phyloP scores from a whole-genome alignment of 2,888 invertebrate genomes.

The Drosophila kuntzei region DNA sequence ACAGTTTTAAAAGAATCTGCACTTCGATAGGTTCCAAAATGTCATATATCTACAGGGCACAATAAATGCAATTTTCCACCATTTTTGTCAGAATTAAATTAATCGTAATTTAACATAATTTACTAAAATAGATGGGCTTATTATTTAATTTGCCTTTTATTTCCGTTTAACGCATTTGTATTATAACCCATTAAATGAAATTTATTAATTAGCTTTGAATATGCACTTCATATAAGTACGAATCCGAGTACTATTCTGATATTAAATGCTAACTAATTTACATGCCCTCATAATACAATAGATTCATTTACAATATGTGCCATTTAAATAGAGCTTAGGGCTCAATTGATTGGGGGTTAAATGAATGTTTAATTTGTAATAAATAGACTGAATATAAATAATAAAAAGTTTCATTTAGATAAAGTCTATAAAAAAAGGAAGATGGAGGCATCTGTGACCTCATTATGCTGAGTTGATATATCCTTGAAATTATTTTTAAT shows the following conservation, averaged over 20 bases:
- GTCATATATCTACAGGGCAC: background rate
- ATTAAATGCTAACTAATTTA: slow-evolving; percentile 35
- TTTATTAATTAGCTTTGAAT: slow-evolving; percentile 37
- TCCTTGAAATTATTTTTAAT: no score
- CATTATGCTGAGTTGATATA: no score
- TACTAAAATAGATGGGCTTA: slow-evolving; percentile 11
- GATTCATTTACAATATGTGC: background rate
- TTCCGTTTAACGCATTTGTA: slow-evolving; percentile 12
- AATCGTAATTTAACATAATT: slow-evolving; percentile 10
- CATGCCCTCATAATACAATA: slow-evolving; percentile 14
- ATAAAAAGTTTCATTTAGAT: background rate
- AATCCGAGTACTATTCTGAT: background rate
- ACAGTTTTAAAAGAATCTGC: background rate
- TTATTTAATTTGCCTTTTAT: slow-evolving; percentile 28
- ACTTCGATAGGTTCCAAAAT: background rate
- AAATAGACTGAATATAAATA: slow-evolving; percentile 7
- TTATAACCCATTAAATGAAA: slow-evolving; percentile 21
- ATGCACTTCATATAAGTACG: slow-evolving; percentile 7
- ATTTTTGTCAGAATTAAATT: background rate
- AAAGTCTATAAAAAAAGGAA: background rate
- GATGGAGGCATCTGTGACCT: no score
- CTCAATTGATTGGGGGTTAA: slow-evolving; percentile 14
- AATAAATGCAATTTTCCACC: background rate
- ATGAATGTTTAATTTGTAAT: slow-evolving; percentile 18
- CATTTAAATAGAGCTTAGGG: slow-evolving; percentile 29